Base-by-base conservation (phyloP, 1,140 invertebrate genomes). In the Halesus radiatus region DNA sequence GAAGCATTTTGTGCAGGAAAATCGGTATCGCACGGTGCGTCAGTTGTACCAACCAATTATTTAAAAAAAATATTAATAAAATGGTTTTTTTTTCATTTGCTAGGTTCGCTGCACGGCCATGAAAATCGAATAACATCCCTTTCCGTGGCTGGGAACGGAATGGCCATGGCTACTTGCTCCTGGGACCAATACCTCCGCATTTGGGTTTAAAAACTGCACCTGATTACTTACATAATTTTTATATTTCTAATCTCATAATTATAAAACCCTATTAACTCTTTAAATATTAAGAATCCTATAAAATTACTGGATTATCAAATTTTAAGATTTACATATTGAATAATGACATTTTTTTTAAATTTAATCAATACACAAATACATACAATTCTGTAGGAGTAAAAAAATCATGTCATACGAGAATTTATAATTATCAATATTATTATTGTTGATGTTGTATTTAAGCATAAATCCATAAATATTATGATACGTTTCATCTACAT, bases 121-220 rank as follows among this genome's bases (percentile, higher is more conserved):
- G 96, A 97, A 85, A 97, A 97, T 87, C 90, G 96, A 79, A 94
- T 98, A 29, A 97, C 96, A 50, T 97, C 96, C 3, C 90, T 98
- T 20, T 93, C 93, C 5, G 90, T 97, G 53, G 91, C 96, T 18
- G 93, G 93, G 20, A 96, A 93, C 87, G 96, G 96, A 32, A 93
- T 97, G 89, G 96, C 95, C 1, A 83, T 97, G 76, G 94, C 94
- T 13, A 95, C 94, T 66, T 95, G 94, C 86, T 97, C 96, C 80
- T 98, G 96, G 96, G 96, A 98, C 89, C 93, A 95, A 85, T 90
- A 93, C 84, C 95, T 97, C 72, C 91, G 95, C 85, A 92, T 97
- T 81, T 98, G 96, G 96, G 94, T 95, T 66, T 96, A 92, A 93
- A 16, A 53, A 54, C 37, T 45, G 37, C 37, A 10, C 37, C 56